Conservation (phyloP, 1,140 invertebrate species). For the Apis cerana region DNA sequence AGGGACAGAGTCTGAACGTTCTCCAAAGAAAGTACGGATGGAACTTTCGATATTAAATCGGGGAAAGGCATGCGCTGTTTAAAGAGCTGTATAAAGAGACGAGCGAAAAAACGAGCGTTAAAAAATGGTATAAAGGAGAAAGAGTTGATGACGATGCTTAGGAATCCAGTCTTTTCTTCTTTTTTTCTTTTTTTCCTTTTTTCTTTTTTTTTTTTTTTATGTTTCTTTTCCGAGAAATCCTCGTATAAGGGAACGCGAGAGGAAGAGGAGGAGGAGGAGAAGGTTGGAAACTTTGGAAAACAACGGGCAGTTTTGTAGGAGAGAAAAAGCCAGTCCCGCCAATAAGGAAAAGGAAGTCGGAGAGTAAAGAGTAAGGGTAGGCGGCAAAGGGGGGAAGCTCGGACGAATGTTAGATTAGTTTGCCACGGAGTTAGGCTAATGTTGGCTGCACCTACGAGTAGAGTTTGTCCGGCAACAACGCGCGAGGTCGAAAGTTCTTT, state of each 20-base stretch:
- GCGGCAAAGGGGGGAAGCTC: conserved; percentile 55
- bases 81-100: conserved; percentile 20
- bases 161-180: conserved; percentile 1
- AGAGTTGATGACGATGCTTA: conserved; percentile 47
- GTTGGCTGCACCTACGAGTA: conserved; percentile 72
- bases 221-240: conserved; percentile 3
- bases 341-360: conserved; percentile 46
- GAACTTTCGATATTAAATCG: conserved; percentile 41
- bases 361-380: conserved; percentile 3
- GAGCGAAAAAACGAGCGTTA: conserved; percentile 35
- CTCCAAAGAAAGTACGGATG: conserved; percentile 38
- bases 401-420: conserved; percentile 78
- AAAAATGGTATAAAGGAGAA: conserved; percentile 21
- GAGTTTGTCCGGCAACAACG: conserved; percentile 74
- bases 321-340: conserved; percentile 42
- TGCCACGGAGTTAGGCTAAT: conserved; percentile 74
- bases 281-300: conserved; percentile 48
- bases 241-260: conserved; percentile 11
- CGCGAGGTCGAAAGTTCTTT: conserved; percentile 72
- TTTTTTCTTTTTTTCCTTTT: not conserved
- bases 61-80: not conserved
- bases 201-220: not conserved
- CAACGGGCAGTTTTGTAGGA: conserved; percentile 39
- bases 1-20: conserved; percentile 39
- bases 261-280: not conserved